Evolutionary conservation across 2,797 vertebrate species (phyloP).

Genomic region (Clamator glandarius): DNA sequence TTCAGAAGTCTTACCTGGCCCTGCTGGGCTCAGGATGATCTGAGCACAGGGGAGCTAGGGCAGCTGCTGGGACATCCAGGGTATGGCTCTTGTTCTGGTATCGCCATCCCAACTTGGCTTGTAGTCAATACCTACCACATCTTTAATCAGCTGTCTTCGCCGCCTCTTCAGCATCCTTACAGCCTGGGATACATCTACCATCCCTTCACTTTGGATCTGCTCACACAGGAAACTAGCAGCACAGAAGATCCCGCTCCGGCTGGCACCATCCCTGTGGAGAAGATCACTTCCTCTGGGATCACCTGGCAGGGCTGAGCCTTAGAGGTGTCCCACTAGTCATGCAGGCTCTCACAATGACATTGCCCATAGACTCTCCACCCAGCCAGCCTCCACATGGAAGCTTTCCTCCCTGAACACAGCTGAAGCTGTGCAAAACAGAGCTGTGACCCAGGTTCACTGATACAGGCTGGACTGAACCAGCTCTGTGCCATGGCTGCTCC

Average conservation of each 20-base stretch:
- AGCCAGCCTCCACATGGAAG: background rate
- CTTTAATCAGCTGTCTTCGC: slow-evolving; percentile 51
- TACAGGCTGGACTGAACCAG: background rate
- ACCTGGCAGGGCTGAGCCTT: background rate
- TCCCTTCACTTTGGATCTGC: slow-evolving; percentile 60
- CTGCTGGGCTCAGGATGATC: background rate
- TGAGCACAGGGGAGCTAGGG: background rate
- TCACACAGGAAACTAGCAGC: slow-evolving; percentile 62
- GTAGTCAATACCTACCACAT: slow-evolving; percentile 47
- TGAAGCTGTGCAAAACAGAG: background rate
- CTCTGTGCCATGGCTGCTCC: background rate
- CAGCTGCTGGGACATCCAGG: background rate
- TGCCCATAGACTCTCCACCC: background rate
- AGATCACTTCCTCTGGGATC: background rate
- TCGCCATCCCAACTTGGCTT: background rate
- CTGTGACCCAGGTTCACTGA: background rate
- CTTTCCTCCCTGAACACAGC: background rate
- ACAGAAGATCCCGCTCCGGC: slow-evolving; percentile 64
- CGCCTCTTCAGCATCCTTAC: slow-evolving; percentile 51
- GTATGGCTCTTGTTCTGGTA: background rate
- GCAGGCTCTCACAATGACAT: background rate
- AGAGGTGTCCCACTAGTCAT: background rate
- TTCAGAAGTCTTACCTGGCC: background rate
- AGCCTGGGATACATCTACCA: slow-evolving; percentile 69
- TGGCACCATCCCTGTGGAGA: slow-evolving; percentile 52